Conservation (phyloP, 2,113 vertebrate species). For the Siniperca chuatsi region DNA sequence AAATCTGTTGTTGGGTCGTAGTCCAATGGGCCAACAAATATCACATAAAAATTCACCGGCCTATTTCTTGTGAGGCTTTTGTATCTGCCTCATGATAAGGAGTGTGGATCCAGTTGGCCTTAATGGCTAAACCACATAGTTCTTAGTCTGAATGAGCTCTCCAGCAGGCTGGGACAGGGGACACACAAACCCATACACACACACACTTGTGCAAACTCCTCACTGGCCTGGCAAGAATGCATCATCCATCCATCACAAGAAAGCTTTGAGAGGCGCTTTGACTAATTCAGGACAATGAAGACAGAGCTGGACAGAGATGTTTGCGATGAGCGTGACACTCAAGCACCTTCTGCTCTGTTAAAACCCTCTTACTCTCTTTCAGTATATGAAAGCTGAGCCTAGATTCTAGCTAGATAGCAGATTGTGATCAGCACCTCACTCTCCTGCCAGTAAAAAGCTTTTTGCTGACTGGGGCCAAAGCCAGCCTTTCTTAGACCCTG, state of each 20-base stretch:
- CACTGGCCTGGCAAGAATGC: slow-evolving; percentile 58
- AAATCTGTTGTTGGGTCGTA: slow-evolving; percentile 76
- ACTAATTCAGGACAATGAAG: slow-evolving; percentile 78
- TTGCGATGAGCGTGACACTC: slow-evolving; percentile 72
- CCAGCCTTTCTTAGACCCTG: slow-evolving; percentile 84
- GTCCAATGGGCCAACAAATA: slow-evolving; percentile 73
- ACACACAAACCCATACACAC: slow-evolving; percentile 18
- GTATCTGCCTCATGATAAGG: slow-evolving; percentile 61
- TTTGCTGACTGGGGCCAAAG: slow-evolving; percentile 83
- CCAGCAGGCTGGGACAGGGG: slow-evolving; percentile 49
- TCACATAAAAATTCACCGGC: slow-evolving; percentile 74
- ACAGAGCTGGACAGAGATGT: slow-evolving; percentile 77
- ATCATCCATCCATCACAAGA: slow-evolving; percentile 74
- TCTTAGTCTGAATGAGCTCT: slow-evolving; percentile 71
- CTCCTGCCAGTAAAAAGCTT: slow-evolving; percentile 84
- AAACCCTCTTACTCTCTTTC: slow-evolving; percentile 71
- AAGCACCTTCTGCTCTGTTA: slow-evolving; percentile 74
- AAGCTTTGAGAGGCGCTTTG: slow-evolving; percentile 70
- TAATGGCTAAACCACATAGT: slow-evolving; percentile 79
- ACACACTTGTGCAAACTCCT: slow-evolving; percentile 53
- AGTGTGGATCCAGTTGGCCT: slow-evolving; percentile 65
- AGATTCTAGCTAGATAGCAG: slow-evolving; percentile 80
- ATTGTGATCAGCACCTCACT: slow-evolving; percentile 78
- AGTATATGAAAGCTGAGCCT: slow-evolving; percentile 77
- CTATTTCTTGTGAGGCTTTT: slow-evolving; percentile 59